Evolutionary conservation across 2,113 vertebrate species (phyloP).

Genomic region (Upupa epops): DNA sequence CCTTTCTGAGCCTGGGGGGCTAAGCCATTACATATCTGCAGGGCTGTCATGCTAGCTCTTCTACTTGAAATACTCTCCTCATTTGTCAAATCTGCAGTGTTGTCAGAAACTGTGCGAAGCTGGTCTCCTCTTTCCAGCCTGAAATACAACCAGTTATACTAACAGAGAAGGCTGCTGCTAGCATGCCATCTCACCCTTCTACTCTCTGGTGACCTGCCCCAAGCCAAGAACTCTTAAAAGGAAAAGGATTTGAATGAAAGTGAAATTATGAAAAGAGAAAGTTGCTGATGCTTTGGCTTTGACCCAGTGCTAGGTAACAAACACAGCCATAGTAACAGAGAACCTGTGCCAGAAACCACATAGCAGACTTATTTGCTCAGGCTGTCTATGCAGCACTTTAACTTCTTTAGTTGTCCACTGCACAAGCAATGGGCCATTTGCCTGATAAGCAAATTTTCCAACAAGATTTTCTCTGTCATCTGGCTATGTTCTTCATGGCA

Average conservation of each 20-base stretch:
- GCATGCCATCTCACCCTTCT: neutral
- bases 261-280: neutral
- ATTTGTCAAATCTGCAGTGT: neutral
- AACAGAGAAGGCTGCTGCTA: neutral
- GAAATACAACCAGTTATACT: neutral
- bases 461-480: neutral
- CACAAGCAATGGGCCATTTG: neutral
- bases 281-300: neutral
- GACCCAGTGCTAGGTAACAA: neutral
- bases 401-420: neutral
- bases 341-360: neutral
- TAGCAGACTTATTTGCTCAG: neutral
- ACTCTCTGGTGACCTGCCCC: neutral
- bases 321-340: neutral
- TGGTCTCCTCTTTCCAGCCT: neutral
- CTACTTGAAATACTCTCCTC: neutral
- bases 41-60: neutral
- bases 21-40: accelerated
- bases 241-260: neutral
- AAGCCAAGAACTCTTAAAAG: neutral
- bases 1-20: neutral
- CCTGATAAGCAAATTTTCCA: neutral
- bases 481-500: neutral
- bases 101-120: neutral
- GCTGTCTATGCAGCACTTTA: neutral